Evolutionary conservation across 1,140 invertebrate genomes (phyloP), one percentile per base, ranked within the genome.

Genomic region (Drosophila murphyi): DNA sequence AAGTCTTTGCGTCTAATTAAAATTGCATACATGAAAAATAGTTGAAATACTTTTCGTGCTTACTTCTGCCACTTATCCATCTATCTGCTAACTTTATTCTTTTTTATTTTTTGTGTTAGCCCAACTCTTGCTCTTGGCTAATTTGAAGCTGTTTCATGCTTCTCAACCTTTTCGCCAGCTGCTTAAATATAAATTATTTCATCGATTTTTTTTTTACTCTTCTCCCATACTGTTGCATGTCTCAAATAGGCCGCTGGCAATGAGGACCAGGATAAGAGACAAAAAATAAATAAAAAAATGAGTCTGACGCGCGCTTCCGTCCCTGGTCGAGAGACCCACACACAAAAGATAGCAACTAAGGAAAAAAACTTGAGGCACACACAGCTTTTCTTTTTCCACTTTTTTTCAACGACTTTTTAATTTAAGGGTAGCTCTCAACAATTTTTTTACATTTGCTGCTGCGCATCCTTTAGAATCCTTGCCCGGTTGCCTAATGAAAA

Each of bases 131-230:
- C 35, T 29, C 32, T 70, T 10, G 71, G 71, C 77, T 73, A 79
- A 73, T 73, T 76, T 41, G 5, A 35, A 67, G 54, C 50, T 50
- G 31, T 6, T n/a, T 20, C 7, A 32, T 32, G 56, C 47, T 62
- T 39, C 51, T 69, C 62, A 78, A 60, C 73, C 73, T 43, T 71
- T 76, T 63, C 52, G 45, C 7, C 41, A 51, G 67, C 57, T 68
- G 61, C 72, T 79, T 86, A 79, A 79, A 73, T 72, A 82, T 41
- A 87, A 87, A 87, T 87, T 87, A 78, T 80, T 80, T 62, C 83
- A 87, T 87, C 80, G 83, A 88, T 87, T 87, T 87, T 86, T 87
- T 86, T 68, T 85, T 65, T 57, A 10, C 51, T 39, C 39, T 54
- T 41, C 39, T 47, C 37, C 48, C 59, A 67, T 78, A 72, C 63